phyloP scores from a whole-genome alignment of 1,140 invertebrate genomes.

The Hycleus phaleratus region DNA sequence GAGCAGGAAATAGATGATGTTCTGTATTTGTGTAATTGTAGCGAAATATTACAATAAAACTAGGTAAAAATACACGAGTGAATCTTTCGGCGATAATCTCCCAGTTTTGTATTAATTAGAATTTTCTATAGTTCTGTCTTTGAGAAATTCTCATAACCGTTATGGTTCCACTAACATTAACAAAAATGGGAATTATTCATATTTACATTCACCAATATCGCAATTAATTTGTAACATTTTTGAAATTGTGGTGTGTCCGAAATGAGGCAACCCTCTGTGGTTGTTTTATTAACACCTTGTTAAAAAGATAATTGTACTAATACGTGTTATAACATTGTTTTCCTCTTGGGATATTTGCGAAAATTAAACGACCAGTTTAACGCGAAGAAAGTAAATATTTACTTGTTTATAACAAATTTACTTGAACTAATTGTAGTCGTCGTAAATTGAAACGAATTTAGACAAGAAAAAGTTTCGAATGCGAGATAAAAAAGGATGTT shows the following conservation, averaged over 20 bases:
- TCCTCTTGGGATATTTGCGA: too few species aligned
- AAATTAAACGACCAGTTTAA: too few species aligned
- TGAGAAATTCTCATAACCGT: slow-evolving; percentile 5
- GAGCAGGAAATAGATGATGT: slow-evolving; percentile 4
- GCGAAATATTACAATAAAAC: slow-evolving; percentile 1
- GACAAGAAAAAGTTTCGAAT: not conserved
- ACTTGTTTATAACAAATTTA: not conserved
- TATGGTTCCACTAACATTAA: not conserved
- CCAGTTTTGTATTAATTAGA: not conserved
- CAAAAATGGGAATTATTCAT: too few species aligned
- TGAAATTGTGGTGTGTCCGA: too few species aligned
- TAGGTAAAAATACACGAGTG: not conserved
- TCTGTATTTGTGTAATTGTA: slow-evolving; percentile 5
- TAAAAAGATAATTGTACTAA: too few species aligned
- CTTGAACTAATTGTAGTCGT: slow-evolving; percentile 14
- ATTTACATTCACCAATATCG: too few species aligned
- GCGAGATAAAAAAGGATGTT: not conserved
- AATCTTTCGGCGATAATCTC: not conserved
- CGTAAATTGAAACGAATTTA: not conserved
- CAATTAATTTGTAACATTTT: too few species aligned
- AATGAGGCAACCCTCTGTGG: too few species aligned
- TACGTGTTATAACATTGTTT: too few species aligned
- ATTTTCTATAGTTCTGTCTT: not conserved
- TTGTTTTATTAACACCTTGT: too few species aligned
- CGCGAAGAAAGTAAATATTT: too few species aligned